phyloP scores from a whole-genome alignment of 2,888 invertebrate species.

The Rapana venosa region DNA sequence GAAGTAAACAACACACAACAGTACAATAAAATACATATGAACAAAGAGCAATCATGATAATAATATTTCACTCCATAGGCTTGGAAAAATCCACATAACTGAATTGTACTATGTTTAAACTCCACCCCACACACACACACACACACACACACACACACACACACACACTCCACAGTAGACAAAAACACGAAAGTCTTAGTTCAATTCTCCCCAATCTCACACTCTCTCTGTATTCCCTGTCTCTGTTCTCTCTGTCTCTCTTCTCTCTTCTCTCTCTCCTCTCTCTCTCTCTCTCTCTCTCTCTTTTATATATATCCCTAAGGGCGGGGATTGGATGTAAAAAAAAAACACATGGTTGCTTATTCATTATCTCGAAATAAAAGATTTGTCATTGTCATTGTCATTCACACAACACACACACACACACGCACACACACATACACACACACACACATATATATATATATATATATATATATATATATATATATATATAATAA shows the following conservation, averaged over 20 bases:
- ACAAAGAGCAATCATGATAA: background rate
- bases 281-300: too few species aligned
- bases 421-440: background rate
- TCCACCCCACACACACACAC: background rate
- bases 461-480: background rate
- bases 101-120: too few species aligned
- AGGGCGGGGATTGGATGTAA: too few species aligned
- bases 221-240: too few species aligned
- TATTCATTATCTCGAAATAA: too few species aligned
- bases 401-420: background rate
- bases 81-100: background rate
- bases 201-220: too few species aligned
- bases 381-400: too few species aligned
- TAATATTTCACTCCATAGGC: background rate
- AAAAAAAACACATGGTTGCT: too few species aligned
- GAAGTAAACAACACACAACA: background rate
- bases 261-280: too few species aligned
- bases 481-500: background rate
- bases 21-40: background rate
- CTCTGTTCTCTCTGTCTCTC: too few species aligned
- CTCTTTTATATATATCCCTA: too few species aligned
- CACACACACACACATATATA: constrained; percentile 13
- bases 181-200: too few species aligned
- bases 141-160: background rate
- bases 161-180: background rate